Percentiles rank a stretch among this genome's conserved stretches.
phyloP scores from a whole-genome alignment of 2,797 vertebrate genomes.

The Tiaroga cobitis region DNA sequence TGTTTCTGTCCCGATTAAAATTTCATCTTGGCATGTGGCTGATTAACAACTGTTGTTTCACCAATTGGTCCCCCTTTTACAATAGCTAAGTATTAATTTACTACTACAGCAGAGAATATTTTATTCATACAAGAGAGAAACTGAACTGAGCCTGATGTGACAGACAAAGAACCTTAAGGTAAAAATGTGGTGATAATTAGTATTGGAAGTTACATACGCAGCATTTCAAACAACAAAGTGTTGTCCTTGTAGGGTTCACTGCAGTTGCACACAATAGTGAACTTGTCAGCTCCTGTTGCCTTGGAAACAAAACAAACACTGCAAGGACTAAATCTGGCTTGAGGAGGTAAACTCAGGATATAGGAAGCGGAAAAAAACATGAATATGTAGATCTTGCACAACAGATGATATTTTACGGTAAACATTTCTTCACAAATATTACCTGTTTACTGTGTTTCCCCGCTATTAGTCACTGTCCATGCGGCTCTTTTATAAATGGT shows the following conservation, averaged over 20 bases:
- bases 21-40: background rate
- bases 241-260: slow-evolving; percentile 41
- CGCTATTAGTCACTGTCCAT: slow-evolving; percentile 22
- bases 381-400: background rate
- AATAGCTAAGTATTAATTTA: slow-evolving; percentile 10
- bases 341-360: slow-evolving; percentile 31
- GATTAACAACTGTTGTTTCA: slow-evolving; percentile 22
- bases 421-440: slow-evolving; percentile 10
- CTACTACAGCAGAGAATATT: background rate
- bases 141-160: background rate
- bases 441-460: slow-evolving; percentile 3
- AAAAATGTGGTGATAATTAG: slow-evolving; percentile 27
- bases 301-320: slow-evolving; percentile 48
- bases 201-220: background rate
- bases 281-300: slow-evolving; percentile 44
- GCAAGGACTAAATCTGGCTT: background rate
- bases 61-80: background rate
- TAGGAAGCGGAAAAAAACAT: slow-evolving; percentile 9
- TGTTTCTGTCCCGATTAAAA: slow-evolving; percentile 11
- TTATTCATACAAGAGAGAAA: background rate
- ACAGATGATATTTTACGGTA: slow-evolving; percentile 5
- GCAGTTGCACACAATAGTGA: slow-evolving; percentile 43
- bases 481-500: slow-evolving; percentile 14
- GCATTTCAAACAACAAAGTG: slow-evolving; percentile 30
- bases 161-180: background rate